Evolutionary conservation across 2,888 invertebrate genomes (phyloP), one percentile per base, ranked within the genome.

Genomic region (Crepidodera aurea): DNA sequence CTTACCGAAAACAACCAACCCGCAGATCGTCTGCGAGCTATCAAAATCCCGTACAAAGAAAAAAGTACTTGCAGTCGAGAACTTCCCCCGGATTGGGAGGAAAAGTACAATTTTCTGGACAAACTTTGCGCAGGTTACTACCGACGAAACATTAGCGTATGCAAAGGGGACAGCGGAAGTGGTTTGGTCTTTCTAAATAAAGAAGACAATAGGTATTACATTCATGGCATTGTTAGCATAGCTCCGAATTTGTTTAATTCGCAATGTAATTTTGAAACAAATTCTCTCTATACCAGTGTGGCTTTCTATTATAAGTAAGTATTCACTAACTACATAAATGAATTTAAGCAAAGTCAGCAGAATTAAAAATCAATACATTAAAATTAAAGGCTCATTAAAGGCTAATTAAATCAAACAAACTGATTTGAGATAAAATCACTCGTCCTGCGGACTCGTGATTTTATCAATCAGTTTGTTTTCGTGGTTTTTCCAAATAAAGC

Each of bases 41-140:
- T 68, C 13, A 57, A 61, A 42, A 64, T 68, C n/a, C 66, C 66
- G 1, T 65, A 55, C 50, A 68, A 68, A 60, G 57, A 66, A 4
- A 51, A 61, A 46, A 19, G 55, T 1, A 58, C 44, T 1, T 68
- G 68, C 22, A 61, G 59, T n/a, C 29, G 44, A 15, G 68, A 68
- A 42, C 54, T 68, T 1, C 66, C 66, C 1, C 6, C 5, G 1
- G 65, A 66, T 5, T 68, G 64, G 61, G 63, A 54, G 7, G 54
- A 62, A 39, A 64, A 59, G 51, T 68, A 65, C 46, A 46, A 62
- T 44, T 48, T 65, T 25, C 37, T 59, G 6, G 68, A 66, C 57
- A 68, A 68, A 60, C 66, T 68, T n/a, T 68, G 68, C 27, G 63
- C 65, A 0, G 68, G 68, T 19, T 65, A 66, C 44, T 48, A 53